Evolutionary conservation across 2,113 vertebrate genomes (phyloP), one percentile per base, ranked within the genome.

Genomic region (Phalacrocorax carbo): DNA sequence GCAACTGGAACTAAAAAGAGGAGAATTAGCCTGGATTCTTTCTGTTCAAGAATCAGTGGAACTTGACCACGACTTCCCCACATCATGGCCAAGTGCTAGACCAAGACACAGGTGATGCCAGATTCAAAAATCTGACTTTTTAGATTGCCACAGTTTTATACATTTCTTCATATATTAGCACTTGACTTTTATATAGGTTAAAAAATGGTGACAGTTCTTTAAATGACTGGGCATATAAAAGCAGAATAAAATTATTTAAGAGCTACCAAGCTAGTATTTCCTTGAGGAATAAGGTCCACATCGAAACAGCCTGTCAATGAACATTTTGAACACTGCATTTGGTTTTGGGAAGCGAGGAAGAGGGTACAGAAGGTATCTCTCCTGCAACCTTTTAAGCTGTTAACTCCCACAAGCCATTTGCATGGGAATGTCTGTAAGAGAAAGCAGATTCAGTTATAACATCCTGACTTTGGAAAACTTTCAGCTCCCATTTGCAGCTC

Each of bases 391-490:
- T 93, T 92, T 80, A 80, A 95, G 72, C 72, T 86, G 78, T 77
- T 91, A 71, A 73, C 76, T 93, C 93, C 94, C 80, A 83, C 95
- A 92, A 78, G 30, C 54, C 76, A 70, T 92, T 90, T 90, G 86
- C 86, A 91, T 30, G 85, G 83, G 48, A 86, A 96, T 40, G 42
- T 84, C 91, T 94, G 90, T 69, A 93, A 90, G 90, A 78, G 91
- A 90, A 86, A 73, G 60, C 55, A 88, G 68, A 86, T 65, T 92
- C 73, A 64, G 72, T 88, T 88, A 25, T 46, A 94, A 92, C 72
- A 96, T 86, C 80, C 72, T 86, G 82, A 68, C 82, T 92, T 21
- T 69, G 76, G 90, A 95, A 90, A 95, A 93, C 38, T 90, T 93
- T 84, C 88, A 93, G 90, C 55, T 95, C 51, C 46, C 64, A 88